Evolutionary conservation across 2,797 vertebrate genomes (phyloP).

Genomic region (Vipera latastei): DNA sequence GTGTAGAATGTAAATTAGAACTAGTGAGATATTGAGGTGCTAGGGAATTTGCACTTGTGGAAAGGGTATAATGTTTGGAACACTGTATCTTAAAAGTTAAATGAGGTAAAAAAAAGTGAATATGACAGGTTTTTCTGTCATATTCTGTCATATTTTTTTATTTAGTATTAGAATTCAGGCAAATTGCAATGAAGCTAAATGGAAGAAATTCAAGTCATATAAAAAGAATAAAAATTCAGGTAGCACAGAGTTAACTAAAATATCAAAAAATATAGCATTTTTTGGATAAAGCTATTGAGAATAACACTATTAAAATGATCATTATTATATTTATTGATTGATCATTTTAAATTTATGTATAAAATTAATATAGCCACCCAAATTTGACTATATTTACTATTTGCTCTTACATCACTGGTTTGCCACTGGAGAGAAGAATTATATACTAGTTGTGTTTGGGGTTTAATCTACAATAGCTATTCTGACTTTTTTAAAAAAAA

Average conservation of each 20-base stretch:
- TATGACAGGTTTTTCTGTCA: not conserved
- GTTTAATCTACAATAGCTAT: not conserved
- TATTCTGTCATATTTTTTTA: too few relatives aligned
- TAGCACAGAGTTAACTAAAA: not conserved
- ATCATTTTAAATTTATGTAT: not conserved
- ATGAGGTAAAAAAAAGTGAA: not conserved
- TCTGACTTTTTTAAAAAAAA: not conserved
- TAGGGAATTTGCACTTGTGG: not conserved
- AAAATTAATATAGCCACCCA: not conserved
- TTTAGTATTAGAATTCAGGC: not conserved
- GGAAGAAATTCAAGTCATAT: not conserved
- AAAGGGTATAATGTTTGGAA: not conserved
- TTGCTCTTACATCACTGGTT: not conserved
- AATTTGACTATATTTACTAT: not conserved
- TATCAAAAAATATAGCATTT: not conserved
- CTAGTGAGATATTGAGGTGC: not conserved
- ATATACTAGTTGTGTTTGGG: not conserved
- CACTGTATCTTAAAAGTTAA: not conserved
- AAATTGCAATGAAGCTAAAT: not conserved
- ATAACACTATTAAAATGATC: not conserved
- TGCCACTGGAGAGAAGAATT: not conserved
- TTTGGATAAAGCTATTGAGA: not conserved
- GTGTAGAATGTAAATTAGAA: not conserved
- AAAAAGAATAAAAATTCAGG: not conserved
- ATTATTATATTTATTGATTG: not conserved